phyloP scores from a whole-genome alignment of 2,888 invertebrate species.

The Actias luna region DNA sequence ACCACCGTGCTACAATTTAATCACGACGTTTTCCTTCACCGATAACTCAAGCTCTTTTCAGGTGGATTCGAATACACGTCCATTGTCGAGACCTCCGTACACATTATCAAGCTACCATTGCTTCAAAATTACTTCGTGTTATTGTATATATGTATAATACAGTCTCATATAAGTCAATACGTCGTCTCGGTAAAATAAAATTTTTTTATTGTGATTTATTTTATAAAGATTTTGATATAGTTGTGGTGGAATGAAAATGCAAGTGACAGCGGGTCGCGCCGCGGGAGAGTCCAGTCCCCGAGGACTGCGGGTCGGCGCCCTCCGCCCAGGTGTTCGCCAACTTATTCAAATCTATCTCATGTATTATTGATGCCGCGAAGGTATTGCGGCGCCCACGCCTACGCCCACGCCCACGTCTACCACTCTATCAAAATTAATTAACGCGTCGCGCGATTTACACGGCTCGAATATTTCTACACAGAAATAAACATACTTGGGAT shows the following conservation, averaged over 20 bases:
- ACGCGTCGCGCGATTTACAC: not conserved
- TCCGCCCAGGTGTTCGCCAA: not conserved
- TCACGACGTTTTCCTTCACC: too few relatives aligned
- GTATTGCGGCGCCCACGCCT: not conserved
- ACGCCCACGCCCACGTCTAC: not conserved
- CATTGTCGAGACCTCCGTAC: too few relatives aligned
- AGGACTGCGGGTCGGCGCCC: not conserved
- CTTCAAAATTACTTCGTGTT: too few relatives aligned
- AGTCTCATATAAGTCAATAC: too few relatives aligned
- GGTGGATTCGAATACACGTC: too few relatives aligned
- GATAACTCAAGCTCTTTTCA: too few relatives aligned
- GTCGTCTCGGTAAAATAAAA: too few relatives aligned
- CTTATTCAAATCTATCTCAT: not conserved
- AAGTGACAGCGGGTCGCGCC: not conserved
- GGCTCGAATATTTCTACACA: not conserved
- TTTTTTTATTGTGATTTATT: too few relatives aligned
- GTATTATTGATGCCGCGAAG: constrained; percentile 1
- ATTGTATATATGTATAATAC: too few relatives aligned
- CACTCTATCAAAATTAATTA: not conserved
- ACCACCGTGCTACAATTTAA: too few relatives aligned
- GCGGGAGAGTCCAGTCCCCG: not conserved
- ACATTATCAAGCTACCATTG: too few relatives aligned
- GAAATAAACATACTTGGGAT: not conserved
- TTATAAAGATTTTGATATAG: too few relatives aligned
- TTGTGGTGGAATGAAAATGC: not conserved